Evolutionary conservation across 2,888 invertebrate species (phyloP).

Genomic region (Spilarctia lutea): DNA sequence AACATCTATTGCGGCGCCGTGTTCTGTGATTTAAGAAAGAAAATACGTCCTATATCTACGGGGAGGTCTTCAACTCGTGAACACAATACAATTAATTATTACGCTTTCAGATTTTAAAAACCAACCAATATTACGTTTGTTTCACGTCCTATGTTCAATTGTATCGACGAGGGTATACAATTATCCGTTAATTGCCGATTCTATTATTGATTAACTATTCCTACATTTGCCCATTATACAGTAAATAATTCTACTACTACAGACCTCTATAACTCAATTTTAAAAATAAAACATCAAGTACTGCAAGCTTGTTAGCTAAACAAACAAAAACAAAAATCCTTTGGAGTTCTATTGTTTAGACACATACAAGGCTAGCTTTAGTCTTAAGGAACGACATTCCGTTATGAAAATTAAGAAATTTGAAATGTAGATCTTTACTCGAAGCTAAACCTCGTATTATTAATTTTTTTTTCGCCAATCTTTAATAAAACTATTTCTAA

Average conservation of each 20-base stretch:
- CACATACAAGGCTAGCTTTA: neutral
- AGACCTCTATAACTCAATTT: neutral
- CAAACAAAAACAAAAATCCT: conserved; percentile 5
- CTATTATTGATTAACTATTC: neutral
- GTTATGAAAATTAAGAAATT: neutral
- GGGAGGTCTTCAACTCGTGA: neutral
- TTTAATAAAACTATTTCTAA: neutral
- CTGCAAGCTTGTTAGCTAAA: conserved; percentile 10
- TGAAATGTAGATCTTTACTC: neutral
- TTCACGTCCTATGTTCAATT: neutral
- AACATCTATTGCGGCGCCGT: neutral
- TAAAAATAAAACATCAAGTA: conserved; percentile 2
- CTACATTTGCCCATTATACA: neutral
- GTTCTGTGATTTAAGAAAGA: neutral
- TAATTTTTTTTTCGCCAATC: too few species aligned
- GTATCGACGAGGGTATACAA: neutral
- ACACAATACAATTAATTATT: neutral
- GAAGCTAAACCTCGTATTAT: too few species aligned
- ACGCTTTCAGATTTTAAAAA: neutral
- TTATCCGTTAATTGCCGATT: neutral
- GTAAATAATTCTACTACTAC: neutral
- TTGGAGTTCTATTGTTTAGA: conserved; percentile 3
- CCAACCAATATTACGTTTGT: neutral
- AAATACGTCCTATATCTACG: neutral
- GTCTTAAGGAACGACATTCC: neutral